Evolutionary conservation across 2,888 invertebrate species (phyloP).

Genomic region (Scaptomyza flava): DNA sequence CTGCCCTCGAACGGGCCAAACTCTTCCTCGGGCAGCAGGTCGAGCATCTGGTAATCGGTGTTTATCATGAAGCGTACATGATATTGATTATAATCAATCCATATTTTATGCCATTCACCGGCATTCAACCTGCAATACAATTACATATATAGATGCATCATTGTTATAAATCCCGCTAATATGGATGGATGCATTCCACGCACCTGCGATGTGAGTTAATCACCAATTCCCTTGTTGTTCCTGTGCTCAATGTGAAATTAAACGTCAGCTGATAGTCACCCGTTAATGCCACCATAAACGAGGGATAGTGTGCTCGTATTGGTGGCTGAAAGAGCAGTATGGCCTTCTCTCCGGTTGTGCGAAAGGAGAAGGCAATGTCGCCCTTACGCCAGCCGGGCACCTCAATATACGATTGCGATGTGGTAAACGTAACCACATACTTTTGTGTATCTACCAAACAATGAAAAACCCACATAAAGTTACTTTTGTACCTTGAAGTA

Average conservation of each 20-base stretch:
- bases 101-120: slow-evolving; percentile 98
- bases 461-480: background rate
- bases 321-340: slow-evolving; percentile 96
- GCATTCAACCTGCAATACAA: slow-evolving; percentile 90
- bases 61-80: slow-evolving; percentile 97
- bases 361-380: slow-evolving; percentile 95
- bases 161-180: background rate
- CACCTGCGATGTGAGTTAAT: slow-evolving; percentile 91
- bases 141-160: slow-evolving; percentile 5
- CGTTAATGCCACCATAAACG: slow-evolving; percentile 95
- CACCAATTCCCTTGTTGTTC: slow-evolving; percentile 91
- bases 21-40: slow-evolving; percentile 92
- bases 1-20: slow-evolving; percentile 97
- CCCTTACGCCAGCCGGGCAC: slow-evolving; percentile 97
- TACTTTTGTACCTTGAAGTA: background rate
- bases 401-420: slow-evolving; percentile 95
- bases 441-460: slow-evolving; percentile 91
- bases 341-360: slow-evolving; percentile 95
- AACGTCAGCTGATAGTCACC: slow-evolving; percentile 95
- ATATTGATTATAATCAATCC: slow-evolving; percentile 97
- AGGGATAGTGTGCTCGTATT: slow-evolving; percentile 94
- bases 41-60: slow-evolving; percentile 94
- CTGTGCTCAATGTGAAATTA: slow-evolving; percentile 94
- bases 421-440: slow-evolving; percentile 97
- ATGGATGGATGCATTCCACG: background rate